Evolutionary conservation across 1,140 invertebrate genomes (phyloP), one percentile per base, ranked within the genome.

Genomic region (Lepidurus packardi): DNA sequence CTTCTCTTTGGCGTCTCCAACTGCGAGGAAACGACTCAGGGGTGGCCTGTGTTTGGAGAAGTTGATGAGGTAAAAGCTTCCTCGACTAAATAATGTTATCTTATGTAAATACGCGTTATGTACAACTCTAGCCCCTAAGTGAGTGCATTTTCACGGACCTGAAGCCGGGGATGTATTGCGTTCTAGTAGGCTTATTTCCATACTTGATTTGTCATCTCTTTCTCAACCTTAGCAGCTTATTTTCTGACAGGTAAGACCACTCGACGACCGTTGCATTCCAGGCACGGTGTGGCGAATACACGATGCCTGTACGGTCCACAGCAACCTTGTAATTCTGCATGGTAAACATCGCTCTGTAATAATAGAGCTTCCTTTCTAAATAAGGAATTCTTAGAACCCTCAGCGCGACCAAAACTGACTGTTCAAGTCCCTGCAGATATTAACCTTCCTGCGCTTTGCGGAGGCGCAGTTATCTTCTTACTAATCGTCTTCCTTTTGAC

Each of bases 281-380:
- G 53, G 53, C 53, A 65, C 53, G 53, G 53, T 65, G 21, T 65
- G 53, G 53, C 53, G 53, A 65, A 65, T 65, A 7, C 8, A 65
- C 13, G 53, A 65, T 65, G 53, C 16, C 4, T 65, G 53, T 65
- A 65, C 53, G 9, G 53, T 65, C 53, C 53, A 65, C 13, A 65
- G 53, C 13, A 65, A 65, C 53, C 53, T 65, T 65, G 53, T 65
- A 13, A 65, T 65, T 65, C 53, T 65, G 53, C 53, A 65, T 65
- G 53, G 53, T 65, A 65, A 65, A 16, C 53, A 21, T 4, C 9
- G 16, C 53, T 13, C 53, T 65, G 21, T 65, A 13, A 65, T 65
- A 65, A 13, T 13, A 13, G 21, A 47, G 10, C 45, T 47, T 65
- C 53, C 13, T 7, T 16, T 21, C 53, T 21, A 7, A n/a, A 65